Evolutionary conservation across 2,113 vertebrate species (phyloP).

Genomic region (Jaculus jaculus): DNA sequence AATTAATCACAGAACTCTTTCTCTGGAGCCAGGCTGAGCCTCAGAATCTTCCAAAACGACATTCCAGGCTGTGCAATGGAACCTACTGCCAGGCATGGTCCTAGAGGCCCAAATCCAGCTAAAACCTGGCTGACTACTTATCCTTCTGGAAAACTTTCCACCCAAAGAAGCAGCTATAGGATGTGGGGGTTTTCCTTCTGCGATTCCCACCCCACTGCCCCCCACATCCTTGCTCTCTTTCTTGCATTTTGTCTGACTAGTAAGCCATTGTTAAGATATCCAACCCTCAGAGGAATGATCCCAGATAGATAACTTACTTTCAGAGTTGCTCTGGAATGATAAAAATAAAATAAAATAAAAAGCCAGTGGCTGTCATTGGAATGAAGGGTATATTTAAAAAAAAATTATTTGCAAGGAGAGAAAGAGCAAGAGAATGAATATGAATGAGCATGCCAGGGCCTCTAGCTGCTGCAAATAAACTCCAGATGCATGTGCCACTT

Average conservation of each 20-base stretch:
- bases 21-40: not conserved
- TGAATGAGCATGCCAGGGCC: too few relatives aligned
- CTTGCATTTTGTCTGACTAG: constrained; percentile 40
- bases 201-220: not conserved
- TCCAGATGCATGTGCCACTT: too few relatives aligned
- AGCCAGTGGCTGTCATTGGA: not conserved
- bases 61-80: not conserved
- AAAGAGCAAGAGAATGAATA: too few relatives aligned
- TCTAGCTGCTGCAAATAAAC: too few relatives aligned
- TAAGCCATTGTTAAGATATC: not conserved
- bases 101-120: not conserved
- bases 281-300: constrained; percentile 3
- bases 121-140: not conserved
- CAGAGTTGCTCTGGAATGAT: not conserved
- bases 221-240: not conserved
- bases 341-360: not conserved
- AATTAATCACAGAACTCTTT: constrained; percentile 53
- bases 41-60: not conserved
- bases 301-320: constrained; percentile 20
- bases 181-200: not conserved
- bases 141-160: not conserved
- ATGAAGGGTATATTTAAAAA: not conserved
- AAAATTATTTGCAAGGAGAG: too few relatives aligned
- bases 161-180: constrained; percentile 5
- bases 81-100: too few relatives aligned